Percentiles rank a stretch among this genome's conserved stretches.
phyloP scores from a whole-genome alignment of 2,797 vertebrate genomes.

The Trachops cirrhosus region DNA sequence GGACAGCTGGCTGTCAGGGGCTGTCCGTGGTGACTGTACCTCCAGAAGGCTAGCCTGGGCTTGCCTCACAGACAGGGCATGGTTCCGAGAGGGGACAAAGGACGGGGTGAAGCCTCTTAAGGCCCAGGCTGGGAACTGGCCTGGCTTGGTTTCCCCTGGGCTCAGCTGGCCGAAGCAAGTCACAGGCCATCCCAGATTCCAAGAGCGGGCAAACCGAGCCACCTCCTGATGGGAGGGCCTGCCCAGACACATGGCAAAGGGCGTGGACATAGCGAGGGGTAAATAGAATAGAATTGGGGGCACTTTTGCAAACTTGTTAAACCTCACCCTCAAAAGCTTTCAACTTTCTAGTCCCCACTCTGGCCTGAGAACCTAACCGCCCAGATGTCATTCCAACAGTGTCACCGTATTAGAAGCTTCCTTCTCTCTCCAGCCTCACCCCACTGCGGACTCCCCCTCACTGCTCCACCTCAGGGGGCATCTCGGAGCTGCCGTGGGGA shows the following conservation, averaged over 20 bases:
- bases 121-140: not conserved
- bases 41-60: not conserved
- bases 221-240: not conserved
- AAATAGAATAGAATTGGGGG: not conserved
- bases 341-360: not conserved
- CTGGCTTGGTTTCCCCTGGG: rapidly evolving
- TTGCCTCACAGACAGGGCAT: not conserved
- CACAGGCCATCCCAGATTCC: not conserved
- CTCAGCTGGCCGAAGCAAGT: not conserved
- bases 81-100: not conserved
- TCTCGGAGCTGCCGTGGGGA: not conserved
- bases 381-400: not conserved
- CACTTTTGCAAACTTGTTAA: not conserved
- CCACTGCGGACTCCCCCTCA: not conserved
- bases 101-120: not conserved
- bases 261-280: not conserved
- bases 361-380: not conserved
- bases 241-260: not conserved
- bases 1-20: not conserved
- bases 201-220: not conserved
- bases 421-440: not conserved
- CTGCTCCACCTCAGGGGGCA: not conserved
- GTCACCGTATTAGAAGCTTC: not conserved
- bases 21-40: rapidly evolving
- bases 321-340: not conserved